Base-by-base conservation (phyloP, 2,113 vertebrate genomes). In the Phyllostomus discolor region DNA sequence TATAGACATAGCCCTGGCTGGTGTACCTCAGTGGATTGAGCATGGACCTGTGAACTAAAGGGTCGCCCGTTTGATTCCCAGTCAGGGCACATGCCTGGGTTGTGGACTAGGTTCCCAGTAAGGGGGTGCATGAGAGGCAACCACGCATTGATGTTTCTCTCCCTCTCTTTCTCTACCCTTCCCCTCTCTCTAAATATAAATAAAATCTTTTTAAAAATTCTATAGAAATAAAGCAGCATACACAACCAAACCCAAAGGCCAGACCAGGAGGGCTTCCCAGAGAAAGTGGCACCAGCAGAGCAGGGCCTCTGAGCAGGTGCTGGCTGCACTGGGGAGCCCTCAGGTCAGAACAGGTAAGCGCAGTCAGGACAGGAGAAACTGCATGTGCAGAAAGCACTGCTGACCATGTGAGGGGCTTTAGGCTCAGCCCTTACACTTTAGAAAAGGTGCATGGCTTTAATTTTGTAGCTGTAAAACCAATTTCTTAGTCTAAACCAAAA, bases 401-500 rank as follows among this genome's bases (percentile, higher is more conserved):
- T 80, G 43, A 91, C 22, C 38, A 31, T 78, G 26, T 1, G 31
- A 88, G 33, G 48, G 59, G 79, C 52, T 81, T 81, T 62, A 79
- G 48, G 72, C 62, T 91, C 73, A 72, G 88, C 46, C 67, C 75
- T 76, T n/a, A 76, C 46, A n/a, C 50, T 93, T 73, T 59, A 54
- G 54, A 85, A 95, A 72, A 90, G 35, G 87, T 67, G 67, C 62
- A 46, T 76, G 35, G 4, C 95, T 95, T 94, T 88, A 88, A 41
- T 81, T 88, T 57, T 33, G 43, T 12, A 6, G 12, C 66, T 97
- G 22, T 92, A 33, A 95, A 67, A 95, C 89, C 97, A 81, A 43
- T n/a, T 43, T 93, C 80, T 86, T 79, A 52, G 31, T 90, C 48
- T 90, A 95, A 95, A 93, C 84, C 62, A 67, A 90, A 96, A 85